phyloP scores from a whole-genome alignment of 2,113 vertebrate genomes.

The Acanthisitta chloris region DNA sequence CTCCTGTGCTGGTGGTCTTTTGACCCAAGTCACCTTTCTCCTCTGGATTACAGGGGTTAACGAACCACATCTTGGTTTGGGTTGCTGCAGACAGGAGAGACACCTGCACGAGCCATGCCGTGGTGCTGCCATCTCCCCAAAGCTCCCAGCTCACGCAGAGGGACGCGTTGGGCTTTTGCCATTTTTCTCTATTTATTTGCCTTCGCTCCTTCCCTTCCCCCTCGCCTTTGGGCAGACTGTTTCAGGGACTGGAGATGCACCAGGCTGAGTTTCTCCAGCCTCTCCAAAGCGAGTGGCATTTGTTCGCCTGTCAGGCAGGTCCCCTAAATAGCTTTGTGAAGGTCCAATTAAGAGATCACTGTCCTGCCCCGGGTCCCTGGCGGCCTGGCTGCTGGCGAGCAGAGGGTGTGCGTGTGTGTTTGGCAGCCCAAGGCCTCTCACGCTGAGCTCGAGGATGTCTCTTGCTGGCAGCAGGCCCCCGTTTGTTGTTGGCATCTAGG shows the following conservation, averaged over 20 bases:
- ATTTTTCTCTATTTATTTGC: slow-evolving; percentile 19
- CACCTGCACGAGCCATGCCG: slow-evolving; percentile 38
- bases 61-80: background rate
- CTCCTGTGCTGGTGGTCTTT: background rate
- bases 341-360: slow-evolving; percentile 40
- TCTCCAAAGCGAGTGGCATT: background rate
- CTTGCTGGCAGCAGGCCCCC: background rate
- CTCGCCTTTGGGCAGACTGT: background rate
- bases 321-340: background rate
- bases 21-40: rapidly evolving
- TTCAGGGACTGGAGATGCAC: background rate
- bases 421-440: slow-evolving; percentile 30
- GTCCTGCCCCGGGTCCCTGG: background rate
- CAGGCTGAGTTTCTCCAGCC: background rate
- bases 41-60: background rate
- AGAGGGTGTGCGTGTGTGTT: background rate
- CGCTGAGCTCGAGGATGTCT: slow-evolving; percentile 6
- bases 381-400: slow-evolving; percentile 12
- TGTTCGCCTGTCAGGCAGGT: background rate
- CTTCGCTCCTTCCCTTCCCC: background rate
- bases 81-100: background rate
- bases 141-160: background rate
- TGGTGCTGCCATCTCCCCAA: slow-evolving; percentile 3
- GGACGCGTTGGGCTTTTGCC: background rate
- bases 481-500: slow-evolving; percentile 24